A percentile compares a stretch with the other conserved stretches of the same genome.
Evolutionary conservation across 2,888 invertebrate species (phyloP).

Genomic region (Drosophila ochracea): DNA sequence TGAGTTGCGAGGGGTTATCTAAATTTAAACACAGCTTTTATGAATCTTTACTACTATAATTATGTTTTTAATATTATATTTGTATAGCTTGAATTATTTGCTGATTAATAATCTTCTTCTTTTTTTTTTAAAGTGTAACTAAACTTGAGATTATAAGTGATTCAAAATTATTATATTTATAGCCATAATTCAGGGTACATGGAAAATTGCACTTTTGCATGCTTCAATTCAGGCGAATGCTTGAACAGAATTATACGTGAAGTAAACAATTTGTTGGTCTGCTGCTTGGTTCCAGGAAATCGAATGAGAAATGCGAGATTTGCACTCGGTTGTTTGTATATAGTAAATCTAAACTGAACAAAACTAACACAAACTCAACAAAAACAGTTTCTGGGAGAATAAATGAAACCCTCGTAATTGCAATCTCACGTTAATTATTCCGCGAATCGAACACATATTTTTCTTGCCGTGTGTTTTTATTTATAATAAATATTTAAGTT

Average conservation of each 20-base stretch:
- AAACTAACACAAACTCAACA: constrained; percentile 28
- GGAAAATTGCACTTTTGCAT: constrained; percentile 33
- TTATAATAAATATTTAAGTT: constrained; percentile 58
- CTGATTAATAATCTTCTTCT: background rate
- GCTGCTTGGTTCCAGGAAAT: constrained; percentile 60
- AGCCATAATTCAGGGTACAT: constrained; percentile 5
- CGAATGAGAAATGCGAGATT: constrained; percentile 63
- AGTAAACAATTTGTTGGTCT: constrained; percentile 33
- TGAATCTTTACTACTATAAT: constrained; percentile 14
- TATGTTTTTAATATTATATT: background rate
- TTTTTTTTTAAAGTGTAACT: background rate
- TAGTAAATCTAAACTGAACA: constrained; percentile 7
- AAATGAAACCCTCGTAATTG: constrained; percentile 27
- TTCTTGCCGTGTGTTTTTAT: constrained; percentile 15
- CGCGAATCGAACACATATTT: constrained; percentile 51
- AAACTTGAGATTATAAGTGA: background rate
- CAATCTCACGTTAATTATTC: constrained; percentile 68
- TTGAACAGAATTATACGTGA: constrained; percentile 21
- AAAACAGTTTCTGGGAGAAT: constrained; percentile 13
- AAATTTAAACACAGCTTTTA: constrained; percentile 1
- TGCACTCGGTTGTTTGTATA: constrained; percentile 53
- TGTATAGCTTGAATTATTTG: background rate
- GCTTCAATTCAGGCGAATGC: constrained; percentile 40
- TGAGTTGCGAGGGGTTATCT: background rate
- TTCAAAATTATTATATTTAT: background rate